Percentiles rank a stretch among this genome's conserved stretches.
Conservation (phyloP, 1,140 invertebrate genomes). For the Hormaphis cornu region DNA sequence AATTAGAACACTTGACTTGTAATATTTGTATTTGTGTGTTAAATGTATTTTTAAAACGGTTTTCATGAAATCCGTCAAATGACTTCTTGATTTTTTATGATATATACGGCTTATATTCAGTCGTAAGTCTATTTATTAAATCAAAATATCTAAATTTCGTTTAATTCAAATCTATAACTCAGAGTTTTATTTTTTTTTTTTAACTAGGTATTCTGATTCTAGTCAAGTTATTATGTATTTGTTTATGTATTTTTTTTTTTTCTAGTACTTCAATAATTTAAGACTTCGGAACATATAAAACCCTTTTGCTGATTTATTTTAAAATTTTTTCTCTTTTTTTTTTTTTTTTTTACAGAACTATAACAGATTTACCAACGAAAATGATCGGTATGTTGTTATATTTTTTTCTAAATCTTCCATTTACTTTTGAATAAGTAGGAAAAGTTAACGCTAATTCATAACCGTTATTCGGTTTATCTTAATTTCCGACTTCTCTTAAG, state of each 20-base stretch:
- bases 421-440: too few species aligned
- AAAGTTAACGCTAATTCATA: too few species aligned
- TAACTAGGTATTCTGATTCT: constrained; percentile 16
- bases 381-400: too few species aligned
- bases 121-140: neutral
- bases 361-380: too few species aligned
- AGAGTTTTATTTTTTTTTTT: too few species aligned
- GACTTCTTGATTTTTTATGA: neutral
- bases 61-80: neutral
- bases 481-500: neutral
- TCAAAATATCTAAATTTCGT: constrained; percentile 3
- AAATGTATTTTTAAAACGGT: neutral
- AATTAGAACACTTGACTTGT: neutral
- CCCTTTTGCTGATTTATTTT: too few species aligned
- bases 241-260: neutral
- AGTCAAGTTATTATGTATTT: neutral
- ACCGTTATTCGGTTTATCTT: neutral
- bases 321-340: too few species aligned
- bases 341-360: too few species aligned
- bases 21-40: neutral
- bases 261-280: neutral
- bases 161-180: neutral
- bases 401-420: too few species aligned
- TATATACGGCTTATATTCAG: neutral
- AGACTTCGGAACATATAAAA: too few species aligned